A percentile compares a stretch with the other conserved stretches of the same genome.
Evolutionary conservation across 2,888 invertebrate species (phyloP).

Genomic region (Sminthurinus aureus): DNA sequence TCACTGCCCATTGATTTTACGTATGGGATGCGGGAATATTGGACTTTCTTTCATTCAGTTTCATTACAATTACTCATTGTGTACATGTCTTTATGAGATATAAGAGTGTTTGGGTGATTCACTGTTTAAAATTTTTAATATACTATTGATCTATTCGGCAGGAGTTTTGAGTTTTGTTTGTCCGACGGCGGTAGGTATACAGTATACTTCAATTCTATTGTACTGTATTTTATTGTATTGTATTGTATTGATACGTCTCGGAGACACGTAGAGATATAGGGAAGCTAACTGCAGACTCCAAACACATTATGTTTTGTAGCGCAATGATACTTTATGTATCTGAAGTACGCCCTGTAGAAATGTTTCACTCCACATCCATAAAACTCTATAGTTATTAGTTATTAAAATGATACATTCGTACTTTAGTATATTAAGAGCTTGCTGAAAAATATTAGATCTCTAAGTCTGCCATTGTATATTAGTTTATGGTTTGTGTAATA

Average conservation of each 20-base stretch:
- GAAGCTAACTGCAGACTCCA: neutral
- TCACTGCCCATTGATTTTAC: neutral
- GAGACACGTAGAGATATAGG: neutral
- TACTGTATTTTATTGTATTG: no score
- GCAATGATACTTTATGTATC: no score
- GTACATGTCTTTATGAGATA: no score
- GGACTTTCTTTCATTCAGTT: neutral
- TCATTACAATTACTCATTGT: neutral
- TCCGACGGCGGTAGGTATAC: neutral
- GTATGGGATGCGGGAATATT: neutral
- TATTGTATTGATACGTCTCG: no score
- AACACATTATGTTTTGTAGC: neutral
- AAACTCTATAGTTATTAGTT: no score
- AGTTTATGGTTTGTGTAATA: neutral
- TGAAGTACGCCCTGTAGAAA: no score
- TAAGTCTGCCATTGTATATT: neutral
- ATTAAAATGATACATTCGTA: no score
- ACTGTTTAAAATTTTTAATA: neutral
- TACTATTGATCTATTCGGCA: neutral
- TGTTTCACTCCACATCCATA: no score
- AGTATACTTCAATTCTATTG: no score
- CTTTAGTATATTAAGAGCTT: no score
- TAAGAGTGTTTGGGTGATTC: neutral
- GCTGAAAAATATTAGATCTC: neutral
- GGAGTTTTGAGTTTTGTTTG: neutral